Evolutionary conservation across 2,797 vertebrate species (phyloP).

Genomic region (Apodemus agrarius): DNA sequence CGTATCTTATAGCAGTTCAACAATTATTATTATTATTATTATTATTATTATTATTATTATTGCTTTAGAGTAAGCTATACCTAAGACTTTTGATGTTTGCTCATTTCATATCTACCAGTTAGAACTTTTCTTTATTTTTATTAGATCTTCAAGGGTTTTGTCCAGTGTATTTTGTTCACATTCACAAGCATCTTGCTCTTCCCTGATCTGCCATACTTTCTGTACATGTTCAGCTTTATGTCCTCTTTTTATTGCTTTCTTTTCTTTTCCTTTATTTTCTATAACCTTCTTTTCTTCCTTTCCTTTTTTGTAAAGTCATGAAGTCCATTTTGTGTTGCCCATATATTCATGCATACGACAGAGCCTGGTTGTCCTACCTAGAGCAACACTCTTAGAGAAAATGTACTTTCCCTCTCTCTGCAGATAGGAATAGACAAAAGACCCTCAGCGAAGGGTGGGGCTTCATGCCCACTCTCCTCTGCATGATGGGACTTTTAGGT

Average conservation of each 20-base stretch:
- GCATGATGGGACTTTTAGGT: neutral
- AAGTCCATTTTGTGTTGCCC: neutral
- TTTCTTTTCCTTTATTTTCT: neutral
- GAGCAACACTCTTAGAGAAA: neutral
- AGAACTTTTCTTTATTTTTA: neutral
- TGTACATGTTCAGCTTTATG: neutral
- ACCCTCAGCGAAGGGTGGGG: neutral
- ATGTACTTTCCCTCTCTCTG: no score
- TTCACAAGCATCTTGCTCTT: neutral
- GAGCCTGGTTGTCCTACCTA: neutral
- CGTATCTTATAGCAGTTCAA: neutral
- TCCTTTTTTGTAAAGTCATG: neutral
- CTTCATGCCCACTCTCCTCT: no score
- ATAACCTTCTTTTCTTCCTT: no score
- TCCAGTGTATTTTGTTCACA: neutral
- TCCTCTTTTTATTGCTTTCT: neutral
- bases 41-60: neutral
- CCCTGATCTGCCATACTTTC: neutral
- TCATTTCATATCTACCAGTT: neutral
- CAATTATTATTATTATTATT: neutral
- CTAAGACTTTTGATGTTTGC: neutral
- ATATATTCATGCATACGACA: neutral
- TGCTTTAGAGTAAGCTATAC: neutral
- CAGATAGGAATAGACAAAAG: neutral
- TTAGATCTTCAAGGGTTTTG: neutral